Conservation (phyloP, 2,888 invertebrate genomes). For the Pollenia griseotomentosa region DNA sequence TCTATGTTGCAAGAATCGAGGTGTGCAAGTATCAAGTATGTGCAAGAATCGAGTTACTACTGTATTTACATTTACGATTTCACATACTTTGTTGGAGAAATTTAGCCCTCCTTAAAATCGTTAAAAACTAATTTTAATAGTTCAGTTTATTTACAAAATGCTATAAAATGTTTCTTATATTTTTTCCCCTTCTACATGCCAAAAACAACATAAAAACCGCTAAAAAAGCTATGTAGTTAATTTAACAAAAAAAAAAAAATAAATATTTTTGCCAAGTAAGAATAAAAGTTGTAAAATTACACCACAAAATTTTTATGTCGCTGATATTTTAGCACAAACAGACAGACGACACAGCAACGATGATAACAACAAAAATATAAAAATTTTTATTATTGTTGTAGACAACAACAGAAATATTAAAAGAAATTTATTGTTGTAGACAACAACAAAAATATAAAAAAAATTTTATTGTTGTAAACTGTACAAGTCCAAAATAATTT, state of each 20-base stretch:
- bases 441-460: constrained; percentile 12
- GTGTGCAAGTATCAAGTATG: too few species aligned
- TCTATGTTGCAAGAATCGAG: too few species aligned
- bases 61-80: too few species aligned
- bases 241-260: constrained; percentile 39
- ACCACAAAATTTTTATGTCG: constrained; percentile 17
- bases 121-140: neutral
- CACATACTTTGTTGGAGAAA: neutral
- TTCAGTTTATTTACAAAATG: neutral
- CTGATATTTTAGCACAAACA: constrained; percentile 31
- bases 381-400: neutral
- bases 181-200: constrained; percentile 1
- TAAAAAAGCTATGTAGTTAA: constrained; percentile 39
- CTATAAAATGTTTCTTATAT: constrained; percentile 1
- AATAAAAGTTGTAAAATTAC: constrained; percentile 40
- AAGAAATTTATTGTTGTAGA: neutral
- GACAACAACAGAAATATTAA: neutral
- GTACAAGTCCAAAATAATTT: constrained; percentile 27
- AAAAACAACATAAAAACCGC: constrained; percentile 8
- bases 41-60: too few species aligned
- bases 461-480: constrained; percentile 19
- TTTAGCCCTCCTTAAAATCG: neutral
- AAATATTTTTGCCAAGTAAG: constrained; percentile 4
- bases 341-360: neutral
- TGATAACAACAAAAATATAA: neutral